phyloP scores from a whole-genome alignment of 2,797 vertebrate genomes.

The Microctenopoma steveboyesi region DNA sequence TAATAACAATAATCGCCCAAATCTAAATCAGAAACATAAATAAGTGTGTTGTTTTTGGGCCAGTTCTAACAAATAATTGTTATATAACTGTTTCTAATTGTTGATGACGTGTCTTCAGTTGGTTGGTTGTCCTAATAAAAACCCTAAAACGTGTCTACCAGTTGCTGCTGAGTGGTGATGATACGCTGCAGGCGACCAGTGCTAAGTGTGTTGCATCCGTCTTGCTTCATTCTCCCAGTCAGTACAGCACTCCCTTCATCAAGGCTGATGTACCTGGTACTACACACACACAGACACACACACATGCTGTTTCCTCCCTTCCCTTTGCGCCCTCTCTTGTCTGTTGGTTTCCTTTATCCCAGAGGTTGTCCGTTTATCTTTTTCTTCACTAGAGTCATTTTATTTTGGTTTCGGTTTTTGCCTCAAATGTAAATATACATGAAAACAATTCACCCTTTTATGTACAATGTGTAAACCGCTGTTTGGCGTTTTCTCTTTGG shows the following conservation, averaged over 20 bases:
- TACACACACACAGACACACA: slow-evolving; percentile 4
- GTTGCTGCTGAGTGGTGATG: slow-evolving; percentile 92
- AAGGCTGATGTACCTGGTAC: slow-evolving; percentile 91
- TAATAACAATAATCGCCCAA: slow-evolving; percentile 11
- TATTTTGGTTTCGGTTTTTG: neutral
- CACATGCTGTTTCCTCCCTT: neutral
- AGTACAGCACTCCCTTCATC: slow-evolving; percentile 88
- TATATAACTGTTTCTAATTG: no score
- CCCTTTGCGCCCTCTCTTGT: slow-evolving; percentile 3
- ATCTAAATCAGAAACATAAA: slow-evolving; percentile 9
- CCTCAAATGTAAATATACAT: neutral
- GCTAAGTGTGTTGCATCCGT: slow-evolving; percentile 88
- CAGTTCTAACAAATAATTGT: neutral
- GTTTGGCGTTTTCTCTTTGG: neutral
- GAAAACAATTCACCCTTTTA: slow-evolving; percentile 10
- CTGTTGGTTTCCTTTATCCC: neutral
- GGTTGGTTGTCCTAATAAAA: slow-evolving; percentile 16
- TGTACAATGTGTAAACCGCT: neutral
- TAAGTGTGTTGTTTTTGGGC: neutral
- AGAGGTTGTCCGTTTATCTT: neutral
- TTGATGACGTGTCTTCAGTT: neutral
- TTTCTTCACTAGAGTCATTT: neutral
- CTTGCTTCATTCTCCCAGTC: slow-evolving; percentile 87
- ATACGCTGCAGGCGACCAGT: slow-evolving; percentile 89
- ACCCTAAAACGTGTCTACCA: slow-evolving; percentile 67